phyloP scores from a whole-genome alignment of 2,113 vertebrate genomes.

The Solenodon paradoxus region DNA sequence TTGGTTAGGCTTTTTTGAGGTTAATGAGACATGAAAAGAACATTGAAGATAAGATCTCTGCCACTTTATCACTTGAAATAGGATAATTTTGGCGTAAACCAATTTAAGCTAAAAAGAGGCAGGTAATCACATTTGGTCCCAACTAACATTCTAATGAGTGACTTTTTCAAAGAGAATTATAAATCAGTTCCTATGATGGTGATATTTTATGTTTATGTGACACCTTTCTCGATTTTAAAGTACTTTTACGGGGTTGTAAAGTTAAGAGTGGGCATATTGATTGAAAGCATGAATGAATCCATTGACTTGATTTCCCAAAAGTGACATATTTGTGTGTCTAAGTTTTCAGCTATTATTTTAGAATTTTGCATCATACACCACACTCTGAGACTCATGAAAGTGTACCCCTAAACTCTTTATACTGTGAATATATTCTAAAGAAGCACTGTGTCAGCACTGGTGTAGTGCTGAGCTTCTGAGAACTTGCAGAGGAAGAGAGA shows the following conservation, averaged over 20 bases:
- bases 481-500: not conserved
- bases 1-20: not conserved
- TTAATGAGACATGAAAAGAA: slow-evolving; percentile 36
- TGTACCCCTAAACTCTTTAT: not conserved
- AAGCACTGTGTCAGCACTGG: not conserved
- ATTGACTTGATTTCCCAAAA: slow-evolving; percentile 34
- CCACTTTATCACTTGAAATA: not conserved
- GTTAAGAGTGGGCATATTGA: not conserved
- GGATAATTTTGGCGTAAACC: slow-evolving; percentile 43
- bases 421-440: slow-evolving; percentile 9
- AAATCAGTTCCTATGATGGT: not conserved
- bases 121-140: slow-evolving; percentile 6
- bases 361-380: slow-evolving; percentile 8
- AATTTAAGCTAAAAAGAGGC: slow-evolving; percentile 37
- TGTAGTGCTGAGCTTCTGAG: not conserved
- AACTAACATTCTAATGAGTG: not conserved
- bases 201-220: not conserved
- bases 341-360: slow-evolving; percentile 18
- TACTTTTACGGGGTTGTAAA: slow-evolving; percentile 32
- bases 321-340: slow-evolving; percentile 3
- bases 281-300: not conserved
- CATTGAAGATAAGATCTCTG: slow-evolving; percentile 25
- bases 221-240: not conserved
- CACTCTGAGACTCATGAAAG: not conserved
- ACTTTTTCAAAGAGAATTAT: slow-evolving; percentile 24